Evolutionary conservation across 92 coral and sea anemone species (phyloP).

Genomic region (Pocillopora meandrina): DNA sequence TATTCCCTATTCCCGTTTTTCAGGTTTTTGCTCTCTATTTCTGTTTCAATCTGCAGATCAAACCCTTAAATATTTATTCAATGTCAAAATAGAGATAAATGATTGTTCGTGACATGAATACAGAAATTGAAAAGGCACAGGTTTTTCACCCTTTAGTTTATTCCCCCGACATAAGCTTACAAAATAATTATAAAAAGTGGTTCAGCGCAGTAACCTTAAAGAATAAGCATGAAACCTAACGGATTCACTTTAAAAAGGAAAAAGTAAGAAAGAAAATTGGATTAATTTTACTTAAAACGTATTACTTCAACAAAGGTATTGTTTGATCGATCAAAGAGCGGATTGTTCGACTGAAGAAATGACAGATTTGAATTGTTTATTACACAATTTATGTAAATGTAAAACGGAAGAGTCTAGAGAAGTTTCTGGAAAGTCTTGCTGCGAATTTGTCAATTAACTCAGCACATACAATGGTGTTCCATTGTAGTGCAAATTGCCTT

Average conservation of each 20-base stretch:
- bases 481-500: not conserved
- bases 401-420: not conserved
- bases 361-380: constrained; percentile 11
- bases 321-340: not conserved
- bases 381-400: constrained; percentile 9
- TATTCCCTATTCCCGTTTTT: not conserved
- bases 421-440: not conserved
- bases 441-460: not conserved
- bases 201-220: too few relatives aligned
- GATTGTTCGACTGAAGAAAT: not conserved
- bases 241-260: not conserved
- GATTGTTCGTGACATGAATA: not conserved
- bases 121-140: not conserved
- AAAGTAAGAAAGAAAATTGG: not conserved
- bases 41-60: not conserved
- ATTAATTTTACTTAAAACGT: not conserved
- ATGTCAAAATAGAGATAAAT: not conserved
- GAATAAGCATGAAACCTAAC: not conserved
- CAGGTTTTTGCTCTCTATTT: not conserved
- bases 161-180: too few relatives aligned
- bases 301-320: not conserved
- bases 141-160: not conserved
- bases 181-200: too few relatives aligned
- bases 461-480: not conserved
- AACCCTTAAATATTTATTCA: not conserved